Percentiles rank a stretch among this genome's conserved stretches.
phyloP scores from a whole-genome alignment of 2,797 vertebrate species.

The Steatocranus sp. region DNA sequence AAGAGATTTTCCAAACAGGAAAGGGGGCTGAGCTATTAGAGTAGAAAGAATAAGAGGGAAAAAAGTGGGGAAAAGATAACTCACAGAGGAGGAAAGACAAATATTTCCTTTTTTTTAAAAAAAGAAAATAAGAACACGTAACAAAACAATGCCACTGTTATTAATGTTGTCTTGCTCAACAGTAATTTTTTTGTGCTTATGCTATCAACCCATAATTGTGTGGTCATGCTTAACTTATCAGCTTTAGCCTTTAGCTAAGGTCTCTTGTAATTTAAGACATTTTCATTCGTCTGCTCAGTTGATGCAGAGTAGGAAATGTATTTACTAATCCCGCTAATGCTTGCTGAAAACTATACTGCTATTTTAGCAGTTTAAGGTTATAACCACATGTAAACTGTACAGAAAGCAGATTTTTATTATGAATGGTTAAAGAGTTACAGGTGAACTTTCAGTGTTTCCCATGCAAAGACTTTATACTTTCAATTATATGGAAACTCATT shows the following conservation, averaged over 20 bases:
- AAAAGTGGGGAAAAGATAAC: neutral
- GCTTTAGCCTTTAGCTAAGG: neutral
- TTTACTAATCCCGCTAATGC: neutral
- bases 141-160: neutral
- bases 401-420: neutral
- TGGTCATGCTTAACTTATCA: neutral
- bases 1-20: constrained; percentile 36
- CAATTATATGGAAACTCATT: neutral
- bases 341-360: neutral
- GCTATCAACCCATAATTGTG: neutral
- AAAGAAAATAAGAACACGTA: neutral
- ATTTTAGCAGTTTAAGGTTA: neutral
- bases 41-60: neutral
- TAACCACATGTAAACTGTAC: neutral
- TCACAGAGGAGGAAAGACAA: neutral
- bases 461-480: neutral
- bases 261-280: neutral
- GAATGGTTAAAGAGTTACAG: neutral
- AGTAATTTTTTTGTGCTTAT: neutral
- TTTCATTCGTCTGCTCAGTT: neutral
- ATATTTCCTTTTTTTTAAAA: neutral
- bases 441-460: neutral
- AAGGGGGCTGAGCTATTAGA: constrained; percentile 26
- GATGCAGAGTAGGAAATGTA: neutral
- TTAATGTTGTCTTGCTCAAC: neutral